A percentile compares a stretch with the other conserved stretches of the same genome.
Evolutionary conservation across 2,888 invertebrate genomes (phyloP).

Genomic region (Mesorhabditis spiculigera): DNA sequence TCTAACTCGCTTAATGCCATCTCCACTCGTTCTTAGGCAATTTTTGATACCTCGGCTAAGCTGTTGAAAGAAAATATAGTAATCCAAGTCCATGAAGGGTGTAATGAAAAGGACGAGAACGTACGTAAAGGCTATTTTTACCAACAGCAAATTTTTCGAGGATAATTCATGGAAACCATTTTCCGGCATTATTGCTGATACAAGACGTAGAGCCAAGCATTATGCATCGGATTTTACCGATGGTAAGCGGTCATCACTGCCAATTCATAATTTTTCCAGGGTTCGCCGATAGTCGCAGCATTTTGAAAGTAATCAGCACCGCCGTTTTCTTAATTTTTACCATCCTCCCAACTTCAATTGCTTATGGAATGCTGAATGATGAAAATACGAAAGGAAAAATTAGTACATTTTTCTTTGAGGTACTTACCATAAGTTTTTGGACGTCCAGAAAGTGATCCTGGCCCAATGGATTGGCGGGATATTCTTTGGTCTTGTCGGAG

Average conservation of each 20-base stretch:
- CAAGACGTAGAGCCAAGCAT: conserved; percentile 62
- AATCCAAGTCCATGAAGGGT: neutral
- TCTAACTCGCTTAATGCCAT: neutral
- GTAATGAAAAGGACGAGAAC: conserved; percentile 5
- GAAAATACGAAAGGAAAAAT: conserved; percentile 66
- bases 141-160: neutral
- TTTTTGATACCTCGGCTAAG: neutral
- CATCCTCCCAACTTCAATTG: conserved; percentile 67
- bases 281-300: conserved; percentile 62
- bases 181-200: conserved; percentile 63
- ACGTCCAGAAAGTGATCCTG: conserved; percentile 48
- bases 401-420: conserved; percentile 57
- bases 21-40: too few species aligned
- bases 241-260: conserved; percentile 54
- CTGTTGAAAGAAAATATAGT: neutral
- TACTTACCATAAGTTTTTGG: conserved; percentile 22
- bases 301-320: conserved; percentile 66
- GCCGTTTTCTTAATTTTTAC: conserved; percentile 67
- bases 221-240: conserved; percentile 66
- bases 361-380: conserved; percentile 67
- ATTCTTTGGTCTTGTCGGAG: conserved; percentile 45
- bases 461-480: conserved; percentile 52
- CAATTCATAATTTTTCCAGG: conserved; percentile 53
- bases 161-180: conserved; percentile 53
- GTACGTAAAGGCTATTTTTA: neutral